These are phyloP conservation scores for Lethocerus indicus DNA, from an alignment of 1,140 invertebrate species.

Conservation along the genomic window DNA sequence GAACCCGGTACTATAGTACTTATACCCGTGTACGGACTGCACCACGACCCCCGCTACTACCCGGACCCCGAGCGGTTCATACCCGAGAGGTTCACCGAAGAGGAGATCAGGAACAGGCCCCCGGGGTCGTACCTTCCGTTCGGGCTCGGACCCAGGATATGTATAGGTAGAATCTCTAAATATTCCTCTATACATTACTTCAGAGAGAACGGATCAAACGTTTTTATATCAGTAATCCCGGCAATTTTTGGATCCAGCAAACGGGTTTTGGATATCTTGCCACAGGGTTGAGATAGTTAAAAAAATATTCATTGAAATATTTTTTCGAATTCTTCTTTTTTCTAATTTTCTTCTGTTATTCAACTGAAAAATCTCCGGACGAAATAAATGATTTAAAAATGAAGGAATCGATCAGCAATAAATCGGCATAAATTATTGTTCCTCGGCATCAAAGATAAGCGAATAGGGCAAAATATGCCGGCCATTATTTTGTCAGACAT, in stretches of 20 bases:
- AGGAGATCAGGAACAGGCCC: constrained; percentile 23
- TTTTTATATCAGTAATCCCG: background rate
- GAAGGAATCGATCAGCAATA: no score
- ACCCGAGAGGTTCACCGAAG: constrained; percentile 29
- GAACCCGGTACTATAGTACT: constrained; percentile 29
- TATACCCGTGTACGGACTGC: constrained; percentile 33
- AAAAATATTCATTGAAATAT: background rate
- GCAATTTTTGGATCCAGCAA: no score
- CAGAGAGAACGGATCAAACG: background rate
- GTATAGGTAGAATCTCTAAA: constrained; percentile 29
- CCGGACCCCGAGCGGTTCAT: constrained; percentile 35
- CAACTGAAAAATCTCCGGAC: no score
- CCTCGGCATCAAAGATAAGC: no score
- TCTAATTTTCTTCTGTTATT: no score
- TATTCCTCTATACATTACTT: no score
- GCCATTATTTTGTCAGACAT: no score
- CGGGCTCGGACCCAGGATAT: constrained; percentile 36
- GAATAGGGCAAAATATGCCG: no score
- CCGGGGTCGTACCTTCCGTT: constrained; percentile 35
- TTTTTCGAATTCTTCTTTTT: no score
- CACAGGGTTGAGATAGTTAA: background rate
- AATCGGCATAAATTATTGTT: no score
- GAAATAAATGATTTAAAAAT: no score
- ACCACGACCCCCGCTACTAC: constrained; percentile 34
- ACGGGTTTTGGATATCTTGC: no score